phyloP scores from a whole-genome alignment of 2,888 invertebrate species.

The Drosophila pseudotalamancana region DNA sequence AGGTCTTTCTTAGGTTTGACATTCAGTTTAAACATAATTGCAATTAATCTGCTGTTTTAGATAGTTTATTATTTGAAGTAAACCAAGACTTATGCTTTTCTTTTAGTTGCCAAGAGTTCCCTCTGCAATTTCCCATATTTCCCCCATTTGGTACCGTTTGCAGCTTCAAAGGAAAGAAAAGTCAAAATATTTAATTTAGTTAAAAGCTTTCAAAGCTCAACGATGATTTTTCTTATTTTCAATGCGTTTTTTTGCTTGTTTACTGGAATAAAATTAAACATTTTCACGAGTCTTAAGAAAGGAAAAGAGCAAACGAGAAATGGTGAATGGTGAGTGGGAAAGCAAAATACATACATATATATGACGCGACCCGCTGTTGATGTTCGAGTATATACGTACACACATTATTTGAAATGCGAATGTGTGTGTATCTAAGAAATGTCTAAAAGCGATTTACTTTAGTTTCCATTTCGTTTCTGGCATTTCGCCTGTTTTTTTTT shows the following conservation, averaged over 20 bases:
- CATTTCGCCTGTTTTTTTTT: constrained; percentile 34
- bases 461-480: constrained; percentile 61
- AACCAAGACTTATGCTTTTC: too few relatives aligned
- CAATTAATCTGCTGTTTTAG: too few relatives aligned
- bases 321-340: too few relatives aligned
- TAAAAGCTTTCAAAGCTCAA: constrained; percentile 69
- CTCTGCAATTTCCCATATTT: neutral
- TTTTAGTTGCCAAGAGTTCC: too few relatives aligned
- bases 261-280: constrained; percentile 69
- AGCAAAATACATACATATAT: constrained; percentile 71
- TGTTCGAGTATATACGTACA: constrained; percentile 7
- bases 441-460: constrained; percentile 63
- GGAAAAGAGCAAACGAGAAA: constrained; percentile 38
- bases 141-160: neutral
- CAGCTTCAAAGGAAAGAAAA: constrained; percentile 27
- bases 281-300: constrained; percentile 43
- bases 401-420: constrained; percentile 22
- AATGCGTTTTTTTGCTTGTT: constrained; percentile 25
- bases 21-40: too few relatives aligned
- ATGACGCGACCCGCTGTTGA: constrained; percentile 30
- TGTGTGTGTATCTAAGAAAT: constrained; percentile 56
- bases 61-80: too few relatives aligned
- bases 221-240: constrained; percentile 32
- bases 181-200: constrained; percentile 68
- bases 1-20: too few relatives aligned